Base-by-base conservation (phyloP, 2,888 invertebrate genomes). In the Doris montereyensis region DNA sequence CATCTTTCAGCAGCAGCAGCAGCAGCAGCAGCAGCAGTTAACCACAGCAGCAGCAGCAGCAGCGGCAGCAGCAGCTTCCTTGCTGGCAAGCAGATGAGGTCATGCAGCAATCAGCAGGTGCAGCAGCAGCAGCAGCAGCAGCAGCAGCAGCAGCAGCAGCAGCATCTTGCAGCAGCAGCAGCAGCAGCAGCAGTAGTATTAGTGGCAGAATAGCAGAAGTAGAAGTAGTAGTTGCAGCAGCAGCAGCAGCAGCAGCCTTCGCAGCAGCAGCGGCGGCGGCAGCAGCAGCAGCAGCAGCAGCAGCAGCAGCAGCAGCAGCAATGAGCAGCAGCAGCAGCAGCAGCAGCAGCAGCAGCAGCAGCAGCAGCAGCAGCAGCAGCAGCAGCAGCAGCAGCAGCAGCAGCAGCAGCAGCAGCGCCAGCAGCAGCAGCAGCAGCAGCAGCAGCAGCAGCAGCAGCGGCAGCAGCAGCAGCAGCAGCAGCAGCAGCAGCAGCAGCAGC, bases 201-300 rank as follows among this genome's bases (percentile, higher is more conserved):
- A 52, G 52, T 52, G 13, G 52, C 52, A 52, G 52, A n/a, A n/a
- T 13, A 52, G 52, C 52, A 52, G 52, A 8, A 52, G 52, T 52
- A 52, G 52, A 10, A 71, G 71, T 2, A 71, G 76, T 76, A 68
- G 76, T 68, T 4, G 67, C 60, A 68, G 76, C 35, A 17, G 2
- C 2, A 8, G 13, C n/a, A 21, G 24, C 13, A 28, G 17, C 52
- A 0, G 32, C 72, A 72, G 26, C 72, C 21, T 34, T 52, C 17
- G 26, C 72, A 35, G 26, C 72, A 35, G 26, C 72, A 72, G 26
- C 72, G 41, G 26, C 72, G 41, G 26, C 72, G 41, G 26, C 72
- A 72, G 26, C 72, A 72, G 26, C 72, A 72, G 26, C 72, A 72
- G 26, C 72, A 72, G 26, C 72, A 72, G 26, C 72, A 72, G 26